Percentiles rank a stretch among this genome's conserved stretches.
phyloP scores from a whole-genome alignment of 1,140 invertebrate genomes.

The Drosophila guanche region DNA sequence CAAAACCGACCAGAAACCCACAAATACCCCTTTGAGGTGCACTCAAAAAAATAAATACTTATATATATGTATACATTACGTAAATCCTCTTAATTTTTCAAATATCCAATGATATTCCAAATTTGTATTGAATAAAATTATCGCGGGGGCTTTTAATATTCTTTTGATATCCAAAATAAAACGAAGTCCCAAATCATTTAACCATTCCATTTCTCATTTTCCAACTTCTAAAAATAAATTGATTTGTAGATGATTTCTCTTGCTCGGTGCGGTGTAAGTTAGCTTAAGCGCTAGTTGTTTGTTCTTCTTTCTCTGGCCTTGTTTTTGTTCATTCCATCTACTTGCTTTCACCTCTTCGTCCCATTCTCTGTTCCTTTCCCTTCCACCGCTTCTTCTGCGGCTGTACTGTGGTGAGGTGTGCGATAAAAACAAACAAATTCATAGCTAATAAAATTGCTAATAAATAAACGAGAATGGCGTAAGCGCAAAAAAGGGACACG shows the following conservation, averaged over 20 bases:
- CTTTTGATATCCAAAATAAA: too few relatives aligned
- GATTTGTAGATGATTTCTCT: too few relatives aligned
- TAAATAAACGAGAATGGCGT: slow-evolving; percentile 82
- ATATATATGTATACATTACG: not conserved
- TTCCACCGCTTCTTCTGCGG: slow-evolving; percentile 27
- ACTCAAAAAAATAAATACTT: too few relatives aligned
- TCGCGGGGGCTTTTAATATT: too few relatives aligned
- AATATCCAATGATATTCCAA: too few relatives aligned
- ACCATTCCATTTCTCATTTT: too few relatives aligned
- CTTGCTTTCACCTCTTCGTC: not conserved
- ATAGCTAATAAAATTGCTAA: slow-evolving; percentile 83
- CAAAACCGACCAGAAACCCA: slow-evolving; percentile 36
- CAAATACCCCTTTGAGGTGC: slow-evolving; percentile 50
- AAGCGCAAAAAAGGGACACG: slow-evolving; percentile 75
- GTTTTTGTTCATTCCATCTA: slow-evolving; percentile 4
- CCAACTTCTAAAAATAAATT: too few relatives aligned
- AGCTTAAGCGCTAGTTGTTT: slow-evolving; percentile 8
- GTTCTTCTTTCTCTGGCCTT: slow-evolving; percentile 38
- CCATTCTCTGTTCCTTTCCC: not conserved
- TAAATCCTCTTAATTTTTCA: not conserved
- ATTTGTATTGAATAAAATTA: too few relatives aligned
- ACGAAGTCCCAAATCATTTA: too few relatives aligned
- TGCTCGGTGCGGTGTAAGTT: too few relatives aligned
- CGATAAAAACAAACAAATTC: slow-evolving; percentile 82
- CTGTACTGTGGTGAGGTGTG: slow-evolving; percentile 52